These are phyloP conservation scores for Macaca mulatta DNA, from an alignment of 2,113 vertebrate species.

Conservation along the genomic window DNA sequence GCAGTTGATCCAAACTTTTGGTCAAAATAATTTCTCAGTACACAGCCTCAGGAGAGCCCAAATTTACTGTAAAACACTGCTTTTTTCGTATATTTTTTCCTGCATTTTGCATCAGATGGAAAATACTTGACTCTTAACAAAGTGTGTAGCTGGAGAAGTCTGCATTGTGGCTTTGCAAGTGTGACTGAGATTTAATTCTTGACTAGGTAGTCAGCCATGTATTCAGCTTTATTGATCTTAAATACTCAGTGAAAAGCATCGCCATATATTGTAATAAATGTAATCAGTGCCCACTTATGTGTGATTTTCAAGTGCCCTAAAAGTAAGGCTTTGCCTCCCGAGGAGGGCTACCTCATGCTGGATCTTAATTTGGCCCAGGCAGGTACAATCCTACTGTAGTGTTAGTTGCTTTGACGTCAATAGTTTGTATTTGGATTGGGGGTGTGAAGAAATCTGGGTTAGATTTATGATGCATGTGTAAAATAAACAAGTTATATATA, in stretches of 20 bases:
- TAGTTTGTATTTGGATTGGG: neutral
- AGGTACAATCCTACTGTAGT: neutral
- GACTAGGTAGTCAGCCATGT: neutral
- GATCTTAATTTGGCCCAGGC: conserved; percentile 6
- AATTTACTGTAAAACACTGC: neutral
- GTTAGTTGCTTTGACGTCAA: neutral
- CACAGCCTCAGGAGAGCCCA: neutral
- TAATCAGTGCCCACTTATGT: neutral
- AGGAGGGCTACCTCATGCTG: neutral
- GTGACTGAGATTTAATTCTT: neutral
- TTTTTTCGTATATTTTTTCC: neutral
- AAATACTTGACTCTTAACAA: neutral
- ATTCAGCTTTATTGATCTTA: neutral
- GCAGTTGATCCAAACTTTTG: neutral
- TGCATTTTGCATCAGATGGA: neutral
- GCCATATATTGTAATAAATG: neutral
- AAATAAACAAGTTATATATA: conserved; percentile 22
- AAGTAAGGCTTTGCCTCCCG: neutral
- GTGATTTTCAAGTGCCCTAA: conserved; percentile 1
- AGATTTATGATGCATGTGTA: neutral
- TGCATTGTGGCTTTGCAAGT: neutral
- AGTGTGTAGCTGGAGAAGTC: neutral
- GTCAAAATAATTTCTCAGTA: neutral
- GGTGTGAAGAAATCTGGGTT: conserved; percentile 5
- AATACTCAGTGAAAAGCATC: neutral